A percentile compares a stretch with the other conserved stretches of the same genome.
phyloP scores from a whole-genome alignment of 2,797 vertebrate species.

The Poecilia wingei region DNA sequence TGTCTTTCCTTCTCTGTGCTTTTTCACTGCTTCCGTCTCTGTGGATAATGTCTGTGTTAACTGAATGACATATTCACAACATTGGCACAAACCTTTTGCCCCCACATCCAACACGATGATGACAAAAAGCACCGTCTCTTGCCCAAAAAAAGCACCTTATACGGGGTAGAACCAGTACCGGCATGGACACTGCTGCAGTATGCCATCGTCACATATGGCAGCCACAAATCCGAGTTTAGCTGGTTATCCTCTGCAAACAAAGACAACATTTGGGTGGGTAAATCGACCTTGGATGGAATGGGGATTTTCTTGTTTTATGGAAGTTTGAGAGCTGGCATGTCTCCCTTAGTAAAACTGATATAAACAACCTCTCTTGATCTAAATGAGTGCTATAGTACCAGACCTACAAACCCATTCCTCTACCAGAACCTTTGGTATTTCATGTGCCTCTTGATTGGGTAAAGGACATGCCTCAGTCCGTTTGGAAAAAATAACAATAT shows the following conservation, averaged over 20 bases:
- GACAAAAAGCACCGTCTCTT: background rate
- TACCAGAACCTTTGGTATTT: background rate
- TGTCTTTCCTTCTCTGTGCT: background rate
- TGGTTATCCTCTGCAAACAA: background rate
- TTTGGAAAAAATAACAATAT: conserved; percentile 5
- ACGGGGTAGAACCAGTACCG: background rate
- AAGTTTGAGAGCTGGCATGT: background rate
- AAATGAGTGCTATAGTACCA: background rate
- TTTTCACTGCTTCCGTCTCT: background rate
- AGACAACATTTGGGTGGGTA: background rate
- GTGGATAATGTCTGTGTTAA: background rate
- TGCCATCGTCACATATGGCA: background rate
- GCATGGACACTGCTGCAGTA: background rate
- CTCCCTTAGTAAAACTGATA: background rate
- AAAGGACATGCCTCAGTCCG: background rate
- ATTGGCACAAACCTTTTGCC: background rate
- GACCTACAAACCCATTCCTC: background rate
- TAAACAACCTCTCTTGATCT: background rate
- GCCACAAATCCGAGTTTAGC: background rate
- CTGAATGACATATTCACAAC: background rate
- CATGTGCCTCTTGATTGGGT: background rate
- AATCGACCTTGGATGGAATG: background rate
- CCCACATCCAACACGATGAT: background rate
- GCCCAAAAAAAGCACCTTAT: background rate
- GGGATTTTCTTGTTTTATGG: background rate